phyloP scores from a whole-genome alignment of 2,113 vertebrate genomes.

The Camelus dromedarius region DNA sequence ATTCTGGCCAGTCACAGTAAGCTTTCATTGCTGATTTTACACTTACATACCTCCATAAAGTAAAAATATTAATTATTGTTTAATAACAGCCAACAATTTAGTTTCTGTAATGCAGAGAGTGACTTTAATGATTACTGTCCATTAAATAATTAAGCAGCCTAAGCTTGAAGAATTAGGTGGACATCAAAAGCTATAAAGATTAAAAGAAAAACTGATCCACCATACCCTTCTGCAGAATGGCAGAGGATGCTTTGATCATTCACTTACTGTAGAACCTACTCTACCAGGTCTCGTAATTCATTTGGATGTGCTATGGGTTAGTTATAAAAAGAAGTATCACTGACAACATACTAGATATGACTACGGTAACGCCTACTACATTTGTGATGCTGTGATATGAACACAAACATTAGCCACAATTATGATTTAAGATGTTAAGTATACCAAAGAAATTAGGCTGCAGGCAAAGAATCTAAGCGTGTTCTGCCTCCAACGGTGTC shows the following conservation, averaged over 20 bases:
- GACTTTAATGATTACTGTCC: constrained; percentile 26
- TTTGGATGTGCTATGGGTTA: background rate
- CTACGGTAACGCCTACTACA: background rate
- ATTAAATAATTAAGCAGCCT: constrained; percentile 26
- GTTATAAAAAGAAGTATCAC: background rate
- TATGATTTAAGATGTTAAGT: background rate
- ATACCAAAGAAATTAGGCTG: background rate
- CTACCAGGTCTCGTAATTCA: background rate
- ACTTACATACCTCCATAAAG: background rate
- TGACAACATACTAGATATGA: background rate
- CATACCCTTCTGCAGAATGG: background rate
- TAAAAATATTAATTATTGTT: background rate
- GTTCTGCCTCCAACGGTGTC: background rate
- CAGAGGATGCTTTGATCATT: background rate
- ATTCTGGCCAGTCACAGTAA: background rate
- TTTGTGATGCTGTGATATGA: background rate
- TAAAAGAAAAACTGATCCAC: background rate
- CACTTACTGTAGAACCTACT: background rate
- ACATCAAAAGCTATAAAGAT: background rate
- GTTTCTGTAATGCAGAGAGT: background rate
- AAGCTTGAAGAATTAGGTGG: background rate
- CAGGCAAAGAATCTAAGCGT: background rate
- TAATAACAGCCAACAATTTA: constrained; percentile 34
- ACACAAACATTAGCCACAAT: background rate
- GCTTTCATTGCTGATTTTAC: constrained; percentile 23